phyloP scores from a whole-genome alignment of 2,888 invertebrate genomes.

The Zygogramma bicolorata region DNA sequence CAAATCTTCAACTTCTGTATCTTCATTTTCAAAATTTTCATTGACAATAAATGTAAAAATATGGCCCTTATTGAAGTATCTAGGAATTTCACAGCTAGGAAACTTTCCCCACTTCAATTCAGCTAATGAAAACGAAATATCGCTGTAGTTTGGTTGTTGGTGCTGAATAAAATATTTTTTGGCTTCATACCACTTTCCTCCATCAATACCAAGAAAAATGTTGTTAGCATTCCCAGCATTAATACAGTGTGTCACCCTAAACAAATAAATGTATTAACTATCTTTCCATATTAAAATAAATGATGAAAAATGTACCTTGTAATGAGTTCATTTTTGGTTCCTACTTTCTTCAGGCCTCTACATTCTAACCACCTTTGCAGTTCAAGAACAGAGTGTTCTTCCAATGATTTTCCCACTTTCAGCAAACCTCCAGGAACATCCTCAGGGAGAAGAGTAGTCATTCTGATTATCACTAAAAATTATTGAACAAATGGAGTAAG shows the following conservation, averaged over 20 bases:
- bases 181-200: neutral
- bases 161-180: neutral
- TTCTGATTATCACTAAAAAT: neutral
- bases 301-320: neutral
- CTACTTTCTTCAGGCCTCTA: too few species aligned
- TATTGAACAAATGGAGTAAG: neutral
- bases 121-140: neutral
- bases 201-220: too few species aligned
- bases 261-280: neutral
- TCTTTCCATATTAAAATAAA: neutral
- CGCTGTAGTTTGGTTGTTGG: neutral
- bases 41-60: neutral
- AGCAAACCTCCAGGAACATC: neutral
- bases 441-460: too few species aligned
- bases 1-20: neutral
- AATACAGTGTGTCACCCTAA: neutral
- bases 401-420: neutral
- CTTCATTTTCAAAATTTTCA: neutral
- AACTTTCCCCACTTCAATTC: constrained; percentile 1
- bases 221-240: neutral
- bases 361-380: too few species aligned
- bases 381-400: neutral
- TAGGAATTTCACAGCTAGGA: neutral
- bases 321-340: neutral
- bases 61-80: neutral